Percentiles rank a stretch among this genome's conserved stretches.
Conservation (phyloP, 35 echinoderm and acorn worm genomes). For the Anneissia japonica region DNA sequence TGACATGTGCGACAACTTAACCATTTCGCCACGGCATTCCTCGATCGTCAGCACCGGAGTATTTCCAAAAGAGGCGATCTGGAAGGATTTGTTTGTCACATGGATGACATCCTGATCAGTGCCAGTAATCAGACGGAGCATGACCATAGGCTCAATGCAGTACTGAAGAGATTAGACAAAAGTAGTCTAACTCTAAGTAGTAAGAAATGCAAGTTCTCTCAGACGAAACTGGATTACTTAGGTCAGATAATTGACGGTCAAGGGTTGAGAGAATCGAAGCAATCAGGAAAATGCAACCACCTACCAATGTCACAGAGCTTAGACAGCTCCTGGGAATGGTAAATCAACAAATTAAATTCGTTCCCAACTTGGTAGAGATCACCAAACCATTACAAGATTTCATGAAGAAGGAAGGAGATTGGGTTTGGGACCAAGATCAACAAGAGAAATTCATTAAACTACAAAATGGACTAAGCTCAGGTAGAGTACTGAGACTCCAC, state of each 20-base stretch:
- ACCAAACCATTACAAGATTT: conserved; percentile 38
- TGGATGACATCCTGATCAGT: neutral
- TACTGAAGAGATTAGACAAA: conserved; percentile 19
- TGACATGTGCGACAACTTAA: too few relatives aligned
- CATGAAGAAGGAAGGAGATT: conserved; percentile 18
- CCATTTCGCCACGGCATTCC: conserved; percentile 62
- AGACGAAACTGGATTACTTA: conserved; percentile 41
- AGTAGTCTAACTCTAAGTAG: conserved; percentile 40
- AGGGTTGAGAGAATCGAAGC: conserved; percentile 44
- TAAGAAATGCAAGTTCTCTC: conserved; percentile 54
- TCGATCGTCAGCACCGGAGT: conserved; percentile 50
- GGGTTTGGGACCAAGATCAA: conserved; percentile 33
- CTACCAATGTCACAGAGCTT: conserved; percentile 13
- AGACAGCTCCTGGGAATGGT: conserved; percentile 55
- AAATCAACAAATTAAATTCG: conserved; percentile 12
- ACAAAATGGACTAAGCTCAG: conserved; percentile 13
- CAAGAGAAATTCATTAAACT: neutral
- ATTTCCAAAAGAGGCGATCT: conserved; percentile 47
- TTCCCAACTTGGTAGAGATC: conserved; percentile 23
- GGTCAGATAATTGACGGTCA: conserved; percentile 28
- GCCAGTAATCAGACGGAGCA: neutral
- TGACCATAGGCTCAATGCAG: neutral
- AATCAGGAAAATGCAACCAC: conserved; percentile 23
- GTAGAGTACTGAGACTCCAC: conserved; percentile 19
- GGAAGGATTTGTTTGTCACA: conserved; percentile 23